These are phyloP conservation scores for Orthonevra nobilis DNA, from an alignment of 2,888 invertebrate genomes.

Conservation along the genomic window DNA sequence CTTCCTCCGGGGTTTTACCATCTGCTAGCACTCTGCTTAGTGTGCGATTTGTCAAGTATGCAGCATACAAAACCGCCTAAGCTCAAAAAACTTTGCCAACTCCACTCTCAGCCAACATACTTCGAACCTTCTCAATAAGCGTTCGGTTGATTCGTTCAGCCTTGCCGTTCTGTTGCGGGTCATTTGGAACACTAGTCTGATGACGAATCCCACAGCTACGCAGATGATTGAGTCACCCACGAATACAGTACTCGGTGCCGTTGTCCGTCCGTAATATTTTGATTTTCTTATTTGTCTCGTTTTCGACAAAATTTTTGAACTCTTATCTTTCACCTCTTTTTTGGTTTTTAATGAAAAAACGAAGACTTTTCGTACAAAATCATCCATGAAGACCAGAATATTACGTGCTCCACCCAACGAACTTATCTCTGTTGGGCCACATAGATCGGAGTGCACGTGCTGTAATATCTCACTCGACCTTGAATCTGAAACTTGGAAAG, in stretches of 20 bases:
- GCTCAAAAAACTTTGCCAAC: not conserved
- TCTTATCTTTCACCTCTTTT: slow-evolving; percentile 39
- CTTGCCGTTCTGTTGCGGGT: slow-evolving; percentile 71
- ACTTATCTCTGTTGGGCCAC: slow-evolving; percentile 11
- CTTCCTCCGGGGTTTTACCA: not conserved
- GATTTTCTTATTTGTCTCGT: slow-evolving; percentile 47
- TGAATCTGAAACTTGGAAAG: slow-evolving; percentile 3
- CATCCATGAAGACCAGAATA: slow-evolving; percentile 76
- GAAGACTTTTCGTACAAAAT: slow-evolving; percentile 60
- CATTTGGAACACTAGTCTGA: too few species aligned
- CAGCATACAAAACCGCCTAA: not conserved
- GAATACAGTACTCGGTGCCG: slow-evolving; percentile 20
- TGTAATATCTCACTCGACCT: slow-evolving; percentile 26
- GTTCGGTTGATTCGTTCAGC: slow-evolving; percentile 69
- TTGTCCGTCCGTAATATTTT: slow-evolving; percentile 23
- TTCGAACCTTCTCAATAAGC: slow-evolving; percentile 34
- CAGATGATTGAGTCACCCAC: too few species aligned
- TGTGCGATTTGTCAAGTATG: slow-evolving; percentile 2
- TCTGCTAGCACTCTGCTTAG: too few species aligned
- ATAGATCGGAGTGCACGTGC: slow-evolving; percentile 26
- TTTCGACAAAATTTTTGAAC: slow-evolving; percentile 55
- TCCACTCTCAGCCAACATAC: not conserved
- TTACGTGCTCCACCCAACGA: slow-evolving; percentile 73
- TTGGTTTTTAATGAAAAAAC: slow-evolving; percentile 50
- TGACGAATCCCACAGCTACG: too few species aligned